Percentiles rank a stretch among this genome's conserved stretches.
Conservation (phyloP, 2,797 vertebrate species). For the Ciconia nigra region DNA sequence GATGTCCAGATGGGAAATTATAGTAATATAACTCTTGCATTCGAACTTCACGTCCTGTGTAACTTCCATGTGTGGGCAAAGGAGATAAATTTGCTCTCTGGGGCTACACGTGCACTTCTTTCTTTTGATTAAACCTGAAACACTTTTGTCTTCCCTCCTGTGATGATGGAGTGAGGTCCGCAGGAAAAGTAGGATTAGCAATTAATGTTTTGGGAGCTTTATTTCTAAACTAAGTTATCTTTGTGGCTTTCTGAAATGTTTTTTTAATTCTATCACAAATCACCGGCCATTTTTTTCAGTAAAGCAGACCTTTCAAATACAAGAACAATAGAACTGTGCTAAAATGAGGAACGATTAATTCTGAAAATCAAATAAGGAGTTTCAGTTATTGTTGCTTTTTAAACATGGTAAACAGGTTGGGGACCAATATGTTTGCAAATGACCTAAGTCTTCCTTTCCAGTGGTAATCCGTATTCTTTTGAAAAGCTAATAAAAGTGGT, state of each 20-base stretch:
- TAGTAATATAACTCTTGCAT: neutral
- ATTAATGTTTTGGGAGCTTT: neutral
- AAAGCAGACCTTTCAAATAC: neutral
- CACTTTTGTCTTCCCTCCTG: neutral
- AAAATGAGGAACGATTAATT: neutral
- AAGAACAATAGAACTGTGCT: neutral
- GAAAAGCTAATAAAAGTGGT: constrained; percentile 63
- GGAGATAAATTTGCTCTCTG: constrained; percentile 2
- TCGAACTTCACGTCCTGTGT: neutral
- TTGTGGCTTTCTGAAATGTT: neutral
- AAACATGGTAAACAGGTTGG: constrained; percentile 23
- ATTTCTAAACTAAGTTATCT: neutral
- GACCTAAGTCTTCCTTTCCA: constrained; percentile 52
- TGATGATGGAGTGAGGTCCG: neutral
- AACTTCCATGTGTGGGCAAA: constrained; percentile 29
- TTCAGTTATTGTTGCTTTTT: neutral
- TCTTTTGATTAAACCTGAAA: constrained; percentile 9
- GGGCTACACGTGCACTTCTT: neutral
- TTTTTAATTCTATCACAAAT: neutral
- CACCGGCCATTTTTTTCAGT: neutral
- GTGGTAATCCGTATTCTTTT: constrained; percentile 60
- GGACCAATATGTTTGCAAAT: constrained; percentile 37
- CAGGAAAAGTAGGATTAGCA: neutral
- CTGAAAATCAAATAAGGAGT: neutral
- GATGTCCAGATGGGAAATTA: constrained; percentile 42